Conservation (phyloP, 2,113 vertebrate genomes). For the Polypterus senegalus region DNA sequence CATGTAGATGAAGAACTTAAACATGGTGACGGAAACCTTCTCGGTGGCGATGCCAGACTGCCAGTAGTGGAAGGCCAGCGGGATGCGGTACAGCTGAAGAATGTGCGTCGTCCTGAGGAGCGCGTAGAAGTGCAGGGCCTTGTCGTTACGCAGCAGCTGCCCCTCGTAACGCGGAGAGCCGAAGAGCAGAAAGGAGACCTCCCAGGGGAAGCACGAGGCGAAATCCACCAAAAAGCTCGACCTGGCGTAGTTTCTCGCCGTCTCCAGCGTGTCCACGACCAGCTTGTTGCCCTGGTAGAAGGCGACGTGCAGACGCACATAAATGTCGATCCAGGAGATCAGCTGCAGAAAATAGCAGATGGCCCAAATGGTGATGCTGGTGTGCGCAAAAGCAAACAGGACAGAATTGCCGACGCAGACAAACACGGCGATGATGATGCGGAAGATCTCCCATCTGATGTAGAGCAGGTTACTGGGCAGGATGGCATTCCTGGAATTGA, state of each 20-base stretch:
- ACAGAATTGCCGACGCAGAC: conserved; percentile 10
- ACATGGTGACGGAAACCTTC: conserved; percentile 6
- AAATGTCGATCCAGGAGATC: conserved; percentile 20
- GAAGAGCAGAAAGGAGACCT: conserved; percentile 9
- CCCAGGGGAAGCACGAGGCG: conserved; percentile 21
- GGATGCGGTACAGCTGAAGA: conserved; percentile 20
- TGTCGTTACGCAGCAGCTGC: conserved; percentile 7
- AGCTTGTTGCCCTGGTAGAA: conserved; percentile 17
- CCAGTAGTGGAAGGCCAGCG: conserved; percentile 11
- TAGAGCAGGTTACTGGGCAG: conserved; percentile 13
- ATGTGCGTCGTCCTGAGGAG: conserved; percentile 18
- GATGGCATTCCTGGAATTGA: conserved; percentile 16
- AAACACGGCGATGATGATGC: conserved; percentile 4
- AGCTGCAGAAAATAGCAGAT: conserved; percentile 6
- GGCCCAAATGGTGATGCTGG: conserved; percentile 10
- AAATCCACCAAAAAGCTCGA: conserved; percentile 17
- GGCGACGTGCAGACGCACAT: conserved; percentile 20
- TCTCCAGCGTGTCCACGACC: conserved; percentile 17
- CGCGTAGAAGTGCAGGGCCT: conserved; percentile 17
- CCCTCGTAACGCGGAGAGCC: conserved; percentile 1
- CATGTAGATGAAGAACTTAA: conserved; percentile 12
- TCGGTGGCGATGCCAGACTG: conserved; percentile 11
- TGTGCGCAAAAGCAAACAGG: conserved; percentile 18
- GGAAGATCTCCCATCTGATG: conserved; percentile 17
- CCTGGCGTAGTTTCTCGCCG: conserved; percentile 16